phyloP scores from a whole-genome alignment of 2,888 invertebrate genomes.

The Liopterus haemorrhoidalis region DNA sequence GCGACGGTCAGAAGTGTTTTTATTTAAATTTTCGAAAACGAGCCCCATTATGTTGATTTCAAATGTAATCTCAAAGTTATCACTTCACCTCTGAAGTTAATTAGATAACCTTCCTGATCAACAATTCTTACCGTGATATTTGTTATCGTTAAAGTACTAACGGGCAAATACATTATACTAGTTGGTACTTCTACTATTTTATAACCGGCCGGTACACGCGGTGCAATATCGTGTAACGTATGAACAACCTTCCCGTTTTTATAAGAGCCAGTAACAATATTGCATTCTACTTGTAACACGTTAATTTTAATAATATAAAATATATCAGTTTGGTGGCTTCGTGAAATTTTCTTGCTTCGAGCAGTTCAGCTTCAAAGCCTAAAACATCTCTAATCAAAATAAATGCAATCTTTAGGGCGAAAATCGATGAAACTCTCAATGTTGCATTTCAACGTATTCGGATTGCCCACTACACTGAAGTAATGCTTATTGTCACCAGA shows the following conservation, averaged over 20 bases:
- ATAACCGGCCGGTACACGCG: constrained; percentile 37
- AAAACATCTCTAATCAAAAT: constrained; percentile 33
- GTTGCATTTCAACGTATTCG: too few species aligned
- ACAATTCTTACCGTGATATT: constrained; percentile 34
- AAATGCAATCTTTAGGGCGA: constrained; percentile 20
- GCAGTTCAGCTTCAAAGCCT: constrained; percentile 28
- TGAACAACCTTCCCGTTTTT: constrained; percentile 34
- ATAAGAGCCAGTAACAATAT: constrained; percentile 32
- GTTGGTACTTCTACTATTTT: constrained; percentile 38
- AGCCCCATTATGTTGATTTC: neutral
- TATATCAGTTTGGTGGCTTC: constrained; percentile 36
- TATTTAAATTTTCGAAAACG: neutral
- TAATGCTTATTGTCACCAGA: too few species aligned
- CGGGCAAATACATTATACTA: constrained; percentile 38
- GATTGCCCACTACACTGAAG: too few species aligned
- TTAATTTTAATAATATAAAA: constrained; percentile 35
- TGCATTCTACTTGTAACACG: constrained; percentile 31
- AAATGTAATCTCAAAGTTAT: constrained; percentile 30
- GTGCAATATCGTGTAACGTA: constrained; percentile 39
- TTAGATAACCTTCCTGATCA: constrained; percentile 35
- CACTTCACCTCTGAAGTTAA: constrained; percentile 38
- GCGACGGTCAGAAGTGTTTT: too few species aligned
- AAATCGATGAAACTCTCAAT: too few species aligned
- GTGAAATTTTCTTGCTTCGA: constrained; percentile 25
- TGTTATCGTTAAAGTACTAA: constrained; percentile 33